phyloP scores from a whole-genome alignment of 2,113 vertebrate species.

The Macroglossus sobrinus region DNA sequence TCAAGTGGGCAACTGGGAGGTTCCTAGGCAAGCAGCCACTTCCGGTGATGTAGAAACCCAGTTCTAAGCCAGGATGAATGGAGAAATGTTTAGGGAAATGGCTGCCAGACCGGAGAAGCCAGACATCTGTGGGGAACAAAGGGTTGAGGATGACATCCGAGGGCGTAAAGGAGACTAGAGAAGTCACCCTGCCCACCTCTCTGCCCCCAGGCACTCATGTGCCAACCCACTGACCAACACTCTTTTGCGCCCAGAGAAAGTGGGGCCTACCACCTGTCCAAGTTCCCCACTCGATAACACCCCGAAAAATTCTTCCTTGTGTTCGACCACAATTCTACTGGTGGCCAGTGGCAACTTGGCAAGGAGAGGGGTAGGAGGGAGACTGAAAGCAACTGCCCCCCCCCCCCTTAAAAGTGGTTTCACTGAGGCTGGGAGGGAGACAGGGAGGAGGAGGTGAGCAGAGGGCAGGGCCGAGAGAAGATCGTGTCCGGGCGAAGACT shows the following conservation, averaged over 20 bases:
- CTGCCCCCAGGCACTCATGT: neutral
- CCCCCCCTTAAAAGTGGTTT: neutral
- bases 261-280: neutral
- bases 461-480: slow-evolving; percentile 67
- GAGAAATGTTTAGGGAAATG: neutral
- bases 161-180: neutral
- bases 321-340: neutral
- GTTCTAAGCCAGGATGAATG: neutral
- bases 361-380: neutral
- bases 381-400: neutral
- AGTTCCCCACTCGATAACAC: too few relatives aligned
- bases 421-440: slow-evolving; percentile 21
- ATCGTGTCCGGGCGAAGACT: slow-evolving; percentile 75
- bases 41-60: neutral
- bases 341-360: neutral
- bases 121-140: neutral
- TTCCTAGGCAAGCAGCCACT: neutral
- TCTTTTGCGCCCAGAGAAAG: neutral
- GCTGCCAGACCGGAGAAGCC: neutral
- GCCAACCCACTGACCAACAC: neutral
- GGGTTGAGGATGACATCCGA: neutral
- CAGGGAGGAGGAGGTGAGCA: slow-evolving; percentile 65
- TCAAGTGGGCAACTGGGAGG: neutral
- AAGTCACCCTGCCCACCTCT: neutral
- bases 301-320: neutral